Evolutionary conservation across 2,113 vertebrate genomes (phyloP).

Genomic region (Bothrops jararaca): DNA sequence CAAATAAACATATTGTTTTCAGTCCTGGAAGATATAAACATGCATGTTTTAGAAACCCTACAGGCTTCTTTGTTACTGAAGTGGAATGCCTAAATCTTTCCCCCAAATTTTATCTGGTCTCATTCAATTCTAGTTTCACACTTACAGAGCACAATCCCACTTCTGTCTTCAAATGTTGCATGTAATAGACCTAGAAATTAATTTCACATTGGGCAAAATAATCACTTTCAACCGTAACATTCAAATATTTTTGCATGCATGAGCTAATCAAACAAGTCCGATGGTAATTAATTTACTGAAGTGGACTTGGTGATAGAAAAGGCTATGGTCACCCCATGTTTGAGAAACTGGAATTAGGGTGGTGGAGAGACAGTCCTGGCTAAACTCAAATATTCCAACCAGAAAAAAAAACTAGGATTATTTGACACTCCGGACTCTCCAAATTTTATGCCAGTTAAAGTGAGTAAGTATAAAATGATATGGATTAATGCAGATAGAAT

Average conservation of each 20-base stretch:
- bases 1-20: background rate
- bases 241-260: slow-evolving; percentile 15
- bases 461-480: background rate
- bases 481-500: background rate
- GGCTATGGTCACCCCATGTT: background rate
- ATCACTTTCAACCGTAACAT: slow-evolving; percentile 21
- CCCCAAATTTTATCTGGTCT: background rate
- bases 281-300: slow-evolving; percentile 30
- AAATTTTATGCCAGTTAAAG: background rate
- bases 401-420: background rate
- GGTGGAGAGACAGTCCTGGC: background rate
- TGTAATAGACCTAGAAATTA: slow-evolving; percentile 63
- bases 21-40: rapidly evolving
- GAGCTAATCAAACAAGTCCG: background rate
- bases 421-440: background rate
- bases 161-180: slow-evolving; percentile 50
- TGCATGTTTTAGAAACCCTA: background rate
- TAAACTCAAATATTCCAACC: background rate
- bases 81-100: background rate
- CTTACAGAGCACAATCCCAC: slow-evolving; percentile 30
- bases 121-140: slow-evolving; percentile 30
- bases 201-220: slow-evolving; percentile 37
- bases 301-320: background rate
- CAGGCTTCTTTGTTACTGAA: background rate
- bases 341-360: background rate